phyloP scores from a whole-genome alignment of 2,888 invertebrate genomes.

The Oegoconia quadripuncta region DNA sequence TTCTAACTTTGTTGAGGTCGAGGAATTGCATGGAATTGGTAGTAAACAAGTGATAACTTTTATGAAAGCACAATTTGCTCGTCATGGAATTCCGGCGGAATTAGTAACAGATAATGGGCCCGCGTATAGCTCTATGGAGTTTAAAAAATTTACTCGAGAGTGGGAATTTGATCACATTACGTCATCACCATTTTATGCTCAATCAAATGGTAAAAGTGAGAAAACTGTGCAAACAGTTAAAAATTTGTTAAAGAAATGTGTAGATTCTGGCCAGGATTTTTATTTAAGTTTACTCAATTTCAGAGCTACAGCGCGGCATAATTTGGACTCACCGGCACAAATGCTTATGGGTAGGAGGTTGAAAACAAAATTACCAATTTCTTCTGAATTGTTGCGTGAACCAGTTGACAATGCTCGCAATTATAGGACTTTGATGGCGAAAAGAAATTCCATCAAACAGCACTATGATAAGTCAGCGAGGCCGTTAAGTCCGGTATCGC shows the following conservation, averaged over 20 bases:
- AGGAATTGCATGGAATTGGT: conserved; percentile 9
- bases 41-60: conserved; percentile 3
- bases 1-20: conserved; percentile 13
- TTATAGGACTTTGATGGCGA: conserved; percentile 4
- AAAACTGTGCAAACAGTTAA: conserved; percentile 13
- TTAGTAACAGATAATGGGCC: conserved; percentile 15
- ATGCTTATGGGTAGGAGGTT: conserved; percentile 6
- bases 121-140: conserved; percentile 11
- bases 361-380: conserved; percentile 4
- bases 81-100: conserved; percentile 13
- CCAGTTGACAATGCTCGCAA: conserved; percentile 5
- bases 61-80: conserved; percentile 14
- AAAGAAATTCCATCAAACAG: background rate
- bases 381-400: conserved; percentile 1
- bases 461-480: background rate
- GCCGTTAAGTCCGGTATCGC: background rate
- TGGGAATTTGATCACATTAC: conserved; percentile 12
- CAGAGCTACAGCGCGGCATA: conserved; percentile 9
- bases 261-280: conserved; percentile 7
- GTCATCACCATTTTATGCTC: conserved; percentile 11
- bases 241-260: conserved; percentile 7
- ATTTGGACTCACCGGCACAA: conserved; percentile 6
- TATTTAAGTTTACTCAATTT: conserved; percentile 5
- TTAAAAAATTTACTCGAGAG: conserved; percentile 11
- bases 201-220: conserved; percentile 10